Base-by-base conservation (phyloP, 2,113 vertebrate species). In the Protobothrops flavoviridis region DNA sequence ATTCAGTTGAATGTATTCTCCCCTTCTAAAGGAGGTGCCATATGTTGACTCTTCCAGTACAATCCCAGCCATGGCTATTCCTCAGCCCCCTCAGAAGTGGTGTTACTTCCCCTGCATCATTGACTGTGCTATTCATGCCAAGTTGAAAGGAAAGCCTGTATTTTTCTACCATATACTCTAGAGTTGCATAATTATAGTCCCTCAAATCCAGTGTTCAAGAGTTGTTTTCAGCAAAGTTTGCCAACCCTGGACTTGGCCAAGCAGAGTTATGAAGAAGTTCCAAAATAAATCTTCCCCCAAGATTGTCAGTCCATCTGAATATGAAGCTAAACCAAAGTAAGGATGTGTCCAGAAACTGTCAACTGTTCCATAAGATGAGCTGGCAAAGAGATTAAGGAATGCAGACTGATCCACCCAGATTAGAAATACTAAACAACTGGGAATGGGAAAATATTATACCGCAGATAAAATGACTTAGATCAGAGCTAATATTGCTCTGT, bases 281-380 rank as follows among this genome's bases (percentile, higher is more conserved):
- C 97, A 97, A 96, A 97, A 96, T 91, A 97, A 97, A 93, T 87
- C 39, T 53, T 33, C 33, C 48, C 29, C n/a, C 3, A 56, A 90
- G 55, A 95, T 94, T 61, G 94, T 95, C 90, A 94, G 94, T 57
- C 89, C 94, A 93, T 91, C 91, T 90, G 94, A 95, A 94, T 87
- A 88, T 93, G 94, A 93, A 94, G 95, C 95, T 96, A 96, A 93
- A 93, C 92, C 91, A 92, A 87, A 95, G 93, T 93, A 91, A 55
- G 88, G 95, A 94, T 91, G 74, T 91, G 89, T 1, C 0, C 74
- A 91, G 57, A 90, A 94, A 94, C 69, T 52, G 95, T 85, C 87
- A 64, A 81, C 43, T 95, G 45, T 88, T 56, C 53, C 17, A 52
- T 57, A 94, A 55, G 5, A 89, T 92, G 89, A 91, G 59, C 92